These are phyloP conservation scores for Tuberolachnus salignus DNA, from an alignment of 2,888 invertebrate species.

Conservation along the genomic window DNA sequence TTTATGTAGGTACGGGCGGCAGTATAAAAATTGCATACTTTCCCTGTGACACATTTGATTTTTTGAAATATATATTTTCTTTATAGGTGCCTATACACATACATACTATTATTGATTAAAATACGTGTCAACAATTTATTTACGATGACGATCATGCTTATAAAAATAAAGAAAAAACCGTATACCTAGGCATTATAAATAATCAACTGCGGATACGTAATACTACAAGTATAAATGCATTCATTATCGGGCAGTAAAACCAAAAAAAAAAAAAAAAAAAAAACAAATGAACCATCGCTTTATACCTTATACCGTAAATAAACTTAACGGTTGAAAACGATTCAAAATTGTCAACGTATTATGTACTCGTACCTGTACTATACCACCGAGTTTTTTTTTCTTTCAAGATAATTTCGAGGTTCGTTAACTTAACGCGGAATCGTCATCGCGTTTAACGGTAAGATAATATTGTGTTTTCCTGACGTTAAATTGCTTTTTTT, in stretches of 20 bases:
- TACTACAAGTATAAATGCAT: no score
- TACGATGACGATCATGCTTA: background rate
- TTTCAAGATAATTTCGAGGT: background rate
- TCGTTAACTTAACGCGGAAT: background rate
- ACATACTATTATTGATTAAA: constrained; percentile 15
- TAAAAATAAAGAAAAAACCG: no score
- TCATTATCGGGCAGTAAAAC: no score
- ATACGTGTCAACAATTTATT: background rate
- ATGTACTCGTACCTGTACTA: no score
- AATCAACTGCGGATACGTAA: no score
- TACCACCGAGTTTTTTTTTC: background rate
- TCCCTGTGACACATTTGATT: constrained; percentile 30
- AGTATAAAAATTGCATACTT: constrained; percentile 49
- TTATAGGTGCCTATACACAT: no score
- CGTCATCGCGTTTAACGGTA: background rate
- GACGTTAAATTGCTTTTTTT: background rate
- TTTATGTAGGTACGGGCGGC: background rate
- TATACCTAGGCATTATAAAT: no score
- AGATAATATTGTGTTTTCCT: background rate
- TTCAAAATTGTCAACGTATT: background rate
- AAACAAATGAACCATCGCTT: no score
- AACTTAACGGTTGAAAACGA: no score
- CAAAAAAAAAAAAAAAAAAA: no score
- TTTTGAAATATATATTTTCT: background rate
- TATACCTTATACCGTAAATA: no score